Base-by-base conservation (phyloP, 2,888 invertebrate genomes). In the Morinoia aosen region DNA sequence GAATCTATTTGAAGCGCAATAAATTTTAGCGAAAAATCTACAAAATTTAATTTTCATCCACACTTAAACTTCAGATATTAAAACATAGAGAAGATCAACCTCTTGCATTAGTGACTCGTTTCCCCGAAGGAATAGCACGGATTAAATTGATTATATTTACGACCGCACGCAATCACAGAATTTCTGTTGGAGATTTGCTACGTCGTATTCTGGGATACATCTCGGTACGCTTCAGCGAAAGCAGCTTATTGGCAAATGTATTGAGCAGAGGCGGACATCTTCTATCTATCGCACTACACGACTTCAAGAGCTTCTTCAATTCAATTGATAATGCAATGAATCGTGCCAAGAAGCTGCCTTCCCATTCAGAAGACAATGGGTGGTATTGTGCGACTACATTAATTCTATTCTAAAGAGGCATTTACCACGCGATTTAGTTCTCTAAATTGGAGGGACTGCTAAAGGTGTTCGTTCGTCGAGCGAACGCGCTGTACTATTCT, bases 291-390 rank as follows among this genome's bases (percentile, higher is more conserved):
- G 76, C 76, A 33, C 76, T 19, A 76, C 76, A 33, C 19, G 33
- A 76, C 76, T 76, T 76, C 8, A 76, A 76, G 76, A 76, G 76
- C 76, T 76, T 76, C 76, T 76, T 76, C 76, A 76, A 76, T 76
- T 76, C 76, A 76, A 76, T 76, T 76, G 76, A 76, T 76, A 76
- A 76, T 76, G 76, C 76, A 76, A 76, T 76, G 76, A 76, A 76
- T 76, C 8, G 76, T 33, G 25, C 76, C 76, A 76, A 76, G 76
- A 76, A 76, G 76, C 76, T 25, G 76, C 76, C 76, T 10, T 76
- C 76, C 25, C 76, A 76, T 76, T 76, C 76, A 76, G 76, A 76
- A 76, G 76, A 76, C 76, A 76, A 76, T 76, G 76, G 76, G 76
- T 33, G 8, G 76, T 76, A 76, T 76, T 76, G 76, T 76, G 76